Conservation (phyloP, 2,797 vertebrate genomes). For the Cynodonichthys magdalenae region DNA sequence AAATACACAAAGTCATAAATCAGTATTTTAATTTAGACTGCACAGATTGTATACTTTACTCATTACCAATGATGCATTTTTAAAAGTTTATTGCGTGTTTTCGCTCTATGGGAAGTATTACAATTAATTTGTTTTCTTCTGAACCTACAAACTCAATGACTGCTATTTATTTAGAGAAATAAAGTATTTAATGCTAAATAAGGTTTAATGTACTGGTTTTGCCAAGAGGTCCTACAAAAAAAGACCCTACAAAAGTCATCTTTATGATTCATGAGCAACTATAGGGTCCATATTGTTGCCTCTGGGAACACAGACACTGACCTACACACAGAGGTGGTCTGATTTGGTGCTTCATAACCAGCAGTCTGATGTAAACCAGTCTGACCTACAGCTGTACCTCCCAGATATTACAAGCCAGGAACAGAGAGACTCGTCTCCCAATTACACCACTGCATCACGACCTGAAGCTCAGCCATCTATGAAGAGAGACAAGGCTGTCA, state of each 20-base stretch:
- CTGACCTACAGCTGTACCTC: conserved; percentile 71
- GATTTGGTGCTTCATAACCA: conserved; percentile 48
- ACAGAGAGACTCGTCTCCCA: conserved; percentile 62
- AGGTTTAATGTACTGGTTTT: too few species aligned
- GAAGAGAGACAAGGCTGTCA: conserved; percentile 84
- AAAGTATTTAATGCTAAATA: not conserved
- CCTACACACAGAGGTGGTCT: conserved; percentile 49
- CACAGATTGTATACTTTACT: too few species aligned
- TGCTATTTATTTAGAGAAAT: not conserved
- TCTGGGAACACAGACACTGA: conserved; percentile 24
- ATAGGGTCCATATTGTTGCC: conserved; percentile 15
- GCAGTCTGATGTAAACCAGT: conserved; percentile 67
- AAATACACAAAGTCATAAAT: too few species aligned
- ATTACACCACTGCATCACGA: conserved; percentile 61
- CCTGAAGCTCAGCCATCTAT: conserved; percentile 66
- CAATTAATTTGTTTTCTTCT: not conserved
- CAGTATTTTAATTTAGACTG: not conserved
- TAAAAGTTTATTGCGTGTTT: not conserved
- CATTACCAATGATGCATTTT: not conserved
- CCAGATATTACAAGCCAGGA: conserved; percentile 66
- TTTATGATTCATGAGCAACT: conserved; percentile 35
- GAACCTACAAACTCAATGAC: not conserved
- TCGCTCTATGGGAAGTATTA: not conserved
- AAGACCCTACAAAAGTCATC: conserved; percentile 5
- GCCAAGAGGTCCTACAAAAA: not conserved